Evolutionary conservation across 2,797 vertebrate genomes (phyloP).

Genomic region (Cirrhinus mrigala): DNA sequence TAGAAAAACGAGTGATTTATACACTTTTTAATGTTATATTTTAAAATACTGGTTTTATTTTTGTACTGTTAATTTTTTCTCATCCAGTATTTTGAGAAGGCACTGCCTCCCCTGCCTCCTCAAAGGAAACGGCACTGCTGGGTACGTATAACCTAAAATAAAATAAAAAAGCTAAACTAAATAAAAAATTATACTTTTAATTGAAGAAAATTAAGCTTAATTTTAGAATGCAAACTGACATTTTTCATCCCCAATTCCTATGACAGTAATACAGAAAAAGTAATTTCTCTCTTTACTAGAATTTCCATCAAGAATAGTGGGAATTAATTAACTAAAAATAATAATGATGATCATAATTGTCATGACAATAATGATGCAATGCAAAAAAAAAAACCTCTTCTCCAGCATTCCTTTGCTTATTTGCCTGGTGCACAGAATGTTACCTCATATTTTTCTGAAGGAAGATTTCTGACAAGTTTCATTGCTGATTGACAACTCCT

Average conservation of each 20-base stretch:
- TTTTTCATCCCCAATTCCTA: neutral
- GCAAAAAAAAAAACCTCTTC: neutral
- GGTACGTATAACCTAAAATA: neutral
- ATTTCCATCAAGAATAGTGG: neutral
- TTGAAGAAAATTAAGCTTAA: neutral
- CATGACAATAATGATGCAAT: neutral
- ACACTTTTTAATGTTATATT: too few species aligned
- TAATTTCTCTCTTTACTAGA: neutral
- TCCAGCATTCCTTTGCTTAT: neutral
- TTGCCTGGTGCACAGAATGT: neutral
- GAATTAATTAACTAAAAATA: neutral
- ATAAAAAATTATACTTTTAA: neutral
- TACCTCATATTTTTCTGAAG: slow-evolving; percentile 8
- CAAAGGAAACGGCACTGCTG: too few species aligned
- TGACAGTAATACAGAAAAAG: neutral
- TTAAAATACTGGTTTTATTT: too few species aligned
- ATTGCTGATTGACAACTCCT: slow-evolving; percentile 37
- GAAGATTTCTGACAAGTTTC: slow-evolving; percentile 24
- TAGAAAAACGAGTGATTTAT: too few species aligned
- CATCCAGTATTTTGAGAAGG: too few species aligned
- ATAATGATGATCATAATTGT: neutral
- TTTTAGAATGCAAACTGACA: neutral
- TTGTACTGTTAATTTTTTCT: too few species aligned
- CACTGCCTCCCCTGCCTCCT: too few species aligned
- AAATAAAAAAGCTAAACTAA: neutral